Percentiles rank a stretch among this genome's conserved stretches.
phyloP scores from a whole-genome alignment of 2,797 vertebrate species.

The Rhadinocentrus ornatus region DNA sequence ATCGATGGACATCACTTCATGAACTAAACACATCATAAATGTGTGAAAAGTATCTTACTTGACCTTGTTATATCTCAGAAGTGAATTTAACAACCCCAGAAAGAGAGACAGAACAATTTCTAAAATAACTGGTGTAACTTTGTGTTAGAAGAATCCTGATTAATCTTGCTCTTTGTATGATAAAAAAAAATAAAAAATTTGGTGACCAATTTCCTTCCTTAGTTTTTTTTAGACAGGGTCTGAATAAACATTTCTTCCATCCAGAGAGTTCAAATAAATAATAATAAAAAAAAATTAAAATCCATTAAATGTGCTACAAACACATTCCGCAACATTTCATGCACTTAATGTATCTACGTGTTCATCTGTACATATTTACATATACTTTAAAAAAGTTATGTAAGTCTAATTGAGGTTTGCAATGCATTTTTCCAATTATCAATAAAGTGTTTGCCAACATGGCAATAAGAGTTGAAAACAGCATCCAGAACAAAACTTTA shows the following conservation, averaged over 20 bases:
- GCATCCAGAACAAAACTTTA: constrained; percentile 42
- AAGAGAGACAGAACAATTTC: too few species aligned
- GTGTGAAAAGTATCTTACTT: not conserved
- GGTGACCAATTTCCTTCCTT: constrained; percentile 58
- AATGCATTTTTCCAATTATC: constrained; percentile 12
- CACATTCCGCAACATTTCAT: not conserved
- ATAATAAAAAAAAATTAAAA: too few species aligned
- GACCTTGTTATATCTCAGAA: too few species aligned
- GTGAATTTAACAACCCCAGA: not conserved
- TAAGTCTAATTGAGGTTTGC: not conserved
- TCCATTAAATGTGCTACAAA: not conserved
- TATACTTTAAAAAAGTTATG: not conserved
- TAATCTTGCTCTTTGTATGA: constrained; percentile 50
- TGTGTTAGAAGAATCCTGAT: constrained; percentile 59
- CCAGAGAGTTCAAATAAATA: too few species aligned
- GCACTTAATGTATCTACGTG: not conserved
- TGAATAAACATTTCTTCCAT: too few species aligned
- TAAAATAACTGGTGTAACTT: constrained; percentile 62
- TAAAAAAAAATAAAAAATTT: constrained; percentile 55
- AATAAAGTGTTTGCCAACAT: constrained; percentile 7
- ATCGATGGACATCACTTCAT: not conserved
- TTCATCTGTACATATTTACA: not conserved
- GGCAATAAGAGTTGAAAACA: constrained; percentile 15
- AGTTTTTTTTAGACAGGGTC: not conserved
- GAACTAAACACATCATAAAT: not conserved